Evolutionary conservation across 2,888 invertebrate genomes (phyloP).

Genomic region (Diachrysia chrysitis): DNA sequence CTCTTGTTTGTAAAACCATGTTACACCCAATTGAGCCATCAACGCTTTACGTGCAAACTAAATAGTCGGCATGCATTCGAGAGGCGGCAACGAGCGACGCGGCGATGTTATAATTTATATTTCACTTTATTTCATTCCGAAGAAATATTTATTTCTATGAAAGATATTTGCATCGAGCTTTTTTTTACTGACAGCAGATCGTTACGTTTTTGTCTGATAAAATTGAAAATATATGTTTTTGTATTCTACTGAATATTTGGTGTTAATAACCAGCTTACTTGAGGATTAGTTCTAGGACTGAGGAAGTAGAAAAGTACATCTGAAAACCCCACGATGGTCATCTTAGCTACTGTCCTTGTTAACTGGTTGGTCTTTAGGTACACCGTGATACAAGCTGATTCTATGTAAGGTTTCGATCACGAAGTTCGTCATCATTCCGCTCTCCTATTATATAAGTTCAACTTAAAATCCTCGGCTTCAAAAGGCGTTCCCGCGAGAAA

Average conservation of each 20-base stretch:
- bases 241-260: too few relatives aligned
- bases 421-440: too few relatives aligned
- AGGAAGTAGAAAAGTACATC: too few relatives aligned
- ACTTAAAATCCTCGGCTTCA: background rate
- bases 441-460: background rate
- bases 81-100: background rate
- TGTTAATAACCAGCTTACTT: too few relatives aligned
- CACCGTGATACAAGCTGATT: too few relatives aligned
- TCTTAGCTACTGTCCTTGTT: too few relatives aligned
- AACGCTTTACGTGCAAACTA: constrained; percentile 30
- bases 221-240: too few relatives aligned
- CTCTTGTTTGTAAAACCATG: constrained; percentile 21
- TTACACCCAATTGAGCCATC: constrained; percentile 32
- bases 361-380: too few relatives aligned
- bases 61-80: constrained; percentile 3
- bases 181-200: background rate
- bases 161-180: background rate
- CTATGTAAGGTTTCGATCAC: too few relatives aligned
- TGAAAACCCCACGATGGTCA: too few relatives aligned
- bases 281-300: too few relatives aligned
- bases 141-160: background rate
- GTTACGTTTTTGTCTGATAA: background rate
- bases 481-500: background rate
- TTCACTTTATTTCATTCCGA: background rate
- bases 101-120: background rate